Evolutionary conservation across 2,888 invertebrate species (phyloP).

Genomic region (Limenitis camilla): DNA sequence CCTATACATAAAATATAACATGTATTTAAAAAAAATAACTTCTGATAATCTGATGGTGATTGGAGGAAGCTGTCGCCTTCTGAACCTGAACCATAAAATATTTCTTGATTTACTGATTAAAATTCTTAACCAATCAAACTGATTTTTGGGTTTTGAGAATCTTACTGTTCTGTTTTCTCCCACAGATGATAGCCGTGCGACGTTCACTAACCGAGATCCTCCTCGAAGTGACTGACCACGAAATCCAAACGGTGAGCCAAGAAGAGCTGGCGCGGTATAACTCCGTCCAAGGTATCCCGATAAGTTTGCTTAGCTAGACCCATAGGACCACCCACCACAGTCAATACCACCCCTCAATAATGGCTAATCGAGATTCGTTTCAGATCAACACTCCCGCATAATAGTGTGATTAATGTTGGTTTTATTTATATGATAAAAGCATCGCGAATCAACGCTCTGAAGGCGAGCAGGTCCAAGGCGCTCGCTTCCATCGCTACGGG

Average conservation of each 20-base stretch:
- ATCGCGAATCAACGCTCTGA: constrained; percentile 81
- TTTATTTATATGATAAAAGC: constrained; percentile 79
- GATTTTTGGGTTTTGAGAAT: not conserved
- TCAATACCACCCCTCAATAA: constrained; percentile 22
- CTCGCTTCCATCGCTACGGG: constrained; percentile 92
- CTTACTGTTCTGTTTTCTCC: not conserved
- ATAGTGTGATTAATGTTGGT: constrained; percentile 71
- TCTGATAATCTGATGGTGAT: too few species aligned
- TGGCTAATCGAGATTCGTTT: constrained; percentile 71
- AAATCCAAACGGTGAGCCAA: constrained; percentile 87
- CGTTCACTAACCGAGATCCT: constrained; percentile 94
- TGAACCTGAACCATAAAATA: not conserved
- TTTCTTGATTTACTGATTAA: too few species aligned
- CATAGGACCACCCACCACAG: not conserved
- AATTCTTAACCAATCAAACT: too few species aligned
- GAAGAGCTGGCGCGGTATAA: constrained; percentile 89
- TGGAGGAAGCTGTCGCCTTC: too few species aligned
- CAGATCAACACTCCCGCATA: constrained; percentile 60
- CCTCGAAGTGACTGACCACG: constrained; percentile 93
- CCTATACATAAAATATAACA: too few species aligned
- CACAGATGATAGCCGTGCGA: constrained; percentile 90
- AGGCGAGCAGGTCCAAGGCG: constrained; percentile 86
- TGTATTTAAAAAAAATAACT: too few species aligned
- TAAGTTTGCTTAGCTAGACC: too few species aligned
- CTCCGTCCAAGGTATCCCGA: constrained; percentile 86